Evolutionary conservation across 1,140 invertebrate species (phyloP).

Genomic region (Musca vetustissima): DNA sequence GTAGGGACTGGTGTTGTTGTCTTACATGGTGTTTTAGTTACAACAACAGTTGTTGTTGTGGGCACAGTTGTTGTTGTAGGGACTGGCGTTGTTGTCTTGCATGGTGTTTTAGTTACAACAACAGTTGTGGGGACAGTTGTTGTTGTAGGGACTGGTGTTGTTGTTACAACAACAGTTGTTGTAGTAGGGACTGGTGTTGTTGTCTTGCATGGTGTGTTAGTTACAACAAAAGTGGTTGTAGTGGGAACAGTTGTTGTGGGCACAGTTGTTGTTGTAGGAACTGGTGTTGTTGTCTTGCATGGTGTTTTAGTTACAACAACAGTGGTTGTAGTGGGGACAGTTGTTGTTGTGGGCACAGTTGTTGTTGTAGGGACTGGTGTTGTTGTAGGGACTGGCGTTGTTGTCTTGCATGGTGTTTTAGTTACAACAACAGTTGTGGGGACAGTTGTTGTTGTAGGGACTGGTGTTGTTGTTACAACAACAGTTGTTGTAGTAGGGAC

Average conservation of each 20-base stretch:
- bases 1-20: neutral
- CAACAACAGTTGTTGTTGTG: neutral
- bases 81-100: neutral
- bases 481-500: too few species aligned
- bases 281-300: slow-evolving; percentile 1
- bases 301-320: neutral
- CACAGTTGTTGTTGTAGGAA: slow-evolving; percentile 16
- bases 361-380: slow-evolving; percentile 2
- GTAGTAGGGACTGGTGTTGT: slow-evolving; percentile 21
- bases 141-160: slow-evolving; percentile 26
- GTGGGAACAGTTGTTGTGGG: slow-evolving; percentile 21
- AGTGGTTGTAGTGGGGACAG: too few species aligned
- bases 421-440: too few species aligned
- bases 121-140: neutral
- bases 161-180: slow-evolving; percentile 11
- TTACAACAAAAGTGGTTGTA: neutral
- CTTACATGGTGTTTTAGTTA: neutral
- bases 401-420: too few species aligned
- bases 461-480: slow-evolving; percentile 11
- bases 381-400: too few species aligned
- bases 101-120: neutral
- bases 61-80: too few species aligned
- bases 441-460: slow-evolving; percentile 16
- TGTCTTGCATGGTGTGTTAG: neutral
- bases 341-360: too few species aligned